These are phyloP conservation scores for Synergus umbraculus DNA, from an alignment of 2,888 invertebrate species.

Conservation along the genomic window DNA sequence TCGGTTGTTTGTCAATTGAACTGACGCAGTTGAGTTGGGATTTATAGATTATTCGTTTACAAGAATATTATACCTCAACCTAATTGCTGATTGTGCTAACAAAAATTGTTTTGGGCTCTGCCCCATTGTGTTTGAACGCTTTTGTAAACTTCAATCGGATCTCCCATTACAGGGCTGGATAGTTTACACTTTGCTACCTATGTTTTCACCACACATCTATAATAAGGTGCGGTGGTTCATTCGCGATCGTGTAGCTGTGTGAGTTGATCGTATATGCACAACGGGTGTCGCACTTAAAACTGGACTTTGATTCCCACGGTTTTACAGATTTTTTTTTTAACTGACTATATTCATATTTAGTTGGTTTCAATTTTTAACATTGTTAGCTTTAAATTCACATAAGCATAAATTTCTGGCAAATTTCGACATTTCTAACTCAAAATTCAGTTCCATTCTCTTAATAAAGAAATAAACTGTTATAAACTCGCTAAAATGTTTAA, in stretches of 20 bases:
- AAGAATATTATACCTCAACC: neutral
- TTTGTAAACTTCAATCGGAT: constrained; percentile 48
- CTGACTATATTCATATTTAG: too few relatives aligned
- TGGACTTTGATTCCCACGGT: constrained; percentile 32
- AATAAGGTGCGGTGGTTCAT: constrained; percentile 62
- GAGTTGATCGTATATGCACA: constrained; percentile 60
- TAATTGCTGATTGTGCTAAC: constrained; percentile 41
- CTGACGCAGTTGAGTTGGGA: neutral
- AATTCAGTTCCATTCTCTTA: too few relatives aligned
- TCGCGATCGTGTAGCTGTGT: constrained; percentile 54
- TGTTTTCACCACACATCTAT: constrained; percentile 62
- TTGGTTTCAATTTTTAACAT: too few relatives aligned
- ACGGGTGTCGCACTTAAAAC: constrained; percentile 60
- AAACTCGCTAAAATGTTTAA: too few relatives aligned
- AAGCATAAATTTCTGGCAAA: too few relatives aligned
- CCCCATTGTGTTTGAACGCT: constrained; percentile 56
- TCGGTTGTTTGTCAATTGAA: neutral
- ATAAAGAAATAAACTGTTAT: too few relatives aligned
- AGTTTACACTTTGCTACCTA: constrained; percentile 71
- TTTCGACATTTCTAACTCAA: too few relatives aligned
- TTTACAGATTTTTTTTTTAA: neutral
- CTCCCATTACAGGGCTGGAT: constrained; percentile 64
- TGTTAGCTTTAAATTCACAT: too few relatives aligned
- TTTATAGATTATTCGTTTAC: neutral
- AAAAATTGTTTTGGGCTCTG: constrained; percentile 58